phyloP scores from a whole-genome alignment of 2,113 vertebrate genomes.

The Sapajus apella region DNA sequence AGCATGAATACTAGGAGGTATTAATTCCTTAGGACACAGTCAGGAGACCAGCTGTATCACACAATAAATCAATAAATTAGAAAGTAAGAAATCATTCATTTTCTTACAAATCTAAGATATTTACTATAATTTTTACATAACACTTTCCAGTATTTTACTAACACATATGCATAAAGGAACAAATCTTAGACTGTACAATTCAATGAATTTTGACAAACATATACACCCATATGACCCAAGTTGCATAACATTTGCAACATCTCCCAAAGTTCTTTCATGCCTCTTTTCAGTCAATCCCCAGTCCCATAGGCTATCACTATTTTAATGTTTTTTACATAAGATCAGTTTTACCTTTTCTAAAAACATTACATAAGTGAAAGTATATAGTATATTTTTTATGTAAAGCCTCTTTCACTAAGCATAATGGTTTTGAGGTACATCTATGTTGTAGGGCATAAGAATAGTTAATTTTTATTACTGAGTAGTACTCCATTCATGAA shows the following conservation, averaged over 20 bases:
- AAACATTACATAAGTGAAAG: conserved; percentile 11
- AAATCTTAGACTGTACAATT: conserved; percentile 14
- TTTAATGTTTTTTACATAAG: not conserved
- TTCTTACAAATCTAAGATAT: conserved; percentile 10
- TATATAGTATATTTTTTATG: not conserved
- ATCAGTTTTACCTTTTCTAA: conserved; percentile 19
- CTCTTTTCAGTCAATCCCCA: conserved; percentile 6
- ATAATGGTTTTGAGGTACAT: not conserved
- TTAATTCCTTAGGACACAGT: not conserved
- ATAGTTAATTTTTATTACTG: not conserved
- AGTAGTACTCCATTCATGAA: not conserved
- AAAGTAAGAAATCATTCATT: conserved; percentile 9
- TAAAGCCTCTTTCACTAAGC: not conserved
- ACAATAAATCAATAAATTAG: not conserved
- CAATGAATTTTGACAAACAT: conserved; percentile 1
- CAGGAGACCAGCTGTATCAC: not conserved
- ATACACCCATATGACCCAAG: not conserved
- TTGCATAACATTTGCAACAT: not conserved
- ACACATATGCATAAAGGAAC: not conserved
- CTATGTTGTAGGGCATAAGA: not conserved
- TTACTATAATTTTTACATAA: not conserved
- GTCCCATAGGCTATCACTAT: not conserved
- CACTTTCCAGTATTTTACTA: not conserved
- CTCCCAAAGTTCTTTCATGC: not conserved
- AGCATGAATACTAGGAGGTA: not conserved